A percentile compares a stretch with the other conserved stretches of the same genome.
phyloP scores from a whole-genome alignment of 2,797 vertebrate species.

The Tragopan temminckii region DNA sequence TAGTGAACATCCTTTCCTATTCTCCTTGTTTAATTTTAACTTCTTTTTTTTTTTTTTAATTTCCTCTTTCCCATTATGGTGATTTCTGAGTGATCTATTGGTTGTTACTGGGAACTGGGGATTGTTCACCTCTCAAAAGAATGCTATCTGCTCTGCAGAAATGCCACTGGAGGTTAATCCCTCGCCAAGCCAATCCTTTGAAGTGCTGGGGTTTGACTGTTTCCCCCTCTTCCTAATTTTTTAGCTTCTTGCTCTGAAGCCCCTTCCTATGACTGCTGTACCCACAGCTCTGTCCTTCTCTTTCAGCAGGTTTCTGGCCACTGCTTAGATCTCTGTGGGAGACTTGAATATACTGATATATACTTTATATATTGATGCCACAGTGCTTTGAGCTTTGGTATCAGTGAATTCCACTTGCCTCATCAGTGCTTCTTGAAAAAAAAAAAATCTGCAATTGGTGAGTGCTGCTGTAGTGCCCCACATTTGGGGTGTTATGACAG shows the following conservation, averaged over 20 bases:
- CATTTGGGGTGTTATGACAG: not conserved
- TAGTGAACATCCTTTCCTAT: not conserved
- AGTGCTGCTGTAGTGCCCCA: fast-evolving
- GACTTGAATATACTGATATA: not conserved
- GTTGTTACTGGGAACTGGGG: not conserved
- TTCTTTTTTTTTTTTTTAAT: not conserved
- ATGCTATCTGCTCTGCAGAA: not conserved
- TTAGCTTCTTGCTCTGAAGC: not conserved
- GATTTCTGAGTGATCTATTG: not conserved
- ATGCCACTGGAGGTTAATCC: not conserved
- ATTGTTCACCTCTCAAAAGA: not conserved
- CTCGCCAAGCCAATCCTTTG: not conserved
- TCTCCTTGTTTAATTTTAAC: not conserved
- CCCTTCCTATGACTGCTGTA: not conserved
- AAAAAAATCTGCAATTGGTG: not conserved
- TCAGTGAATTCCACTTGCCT: not conserved
- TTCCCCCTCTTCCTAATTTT: not conserved
- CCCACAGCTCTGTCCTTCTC: not conserved
- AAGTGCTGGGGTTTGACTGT: not conserved
- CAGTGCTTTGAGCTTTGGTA: not conserved
- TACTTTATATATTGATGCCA: not conserved
- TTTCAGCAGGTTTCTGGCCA: not conserved
- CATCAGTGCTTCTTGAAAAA: not conserved
- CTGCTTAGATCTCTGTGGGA: not conserved
- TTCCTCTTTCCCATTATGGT: not conserved